Base-by-base conservation (phyloP, 2,113 vertebrate genomes). In the Pandion haliaetus region DNA sequence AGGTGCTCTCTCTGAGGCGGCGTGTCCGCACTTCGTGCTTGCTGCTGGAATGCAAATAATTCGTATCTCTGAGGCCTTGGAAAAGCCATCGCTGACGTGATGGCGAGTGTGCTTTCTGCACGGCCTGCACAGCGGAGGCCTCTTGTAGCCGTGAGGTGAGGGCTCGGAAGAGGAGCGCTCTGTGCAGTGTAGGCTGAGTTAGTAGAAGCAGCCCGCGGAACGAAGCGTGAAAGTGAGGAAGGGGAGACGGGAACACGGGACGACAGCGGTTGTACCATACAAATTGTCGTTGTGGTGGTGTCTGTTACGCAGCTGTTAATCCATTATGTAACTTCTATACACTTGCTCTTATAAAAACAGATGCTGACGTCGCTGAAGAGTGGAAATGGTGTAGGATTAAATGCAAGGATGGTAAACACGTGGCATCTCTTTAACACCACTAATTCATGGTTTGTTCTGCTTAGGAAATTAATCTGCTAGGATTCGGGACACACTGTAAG, bases 321-420 rank as follows among this genome's bases (percentile, higher is more conserved):
- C 32, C 3, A 1, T 71, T 50, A 26, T 11, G 3, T 62, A 38
- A 31, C n/a, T 71, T 66, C 34, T 59, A 1, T 38, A 28, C 0
- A 2, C 47, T 74, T 55, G 10, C 9, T 52, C 58, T 52, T 76
- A 38, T 34, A 23, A 36, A 76, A 88, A 29, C 26, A 16, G 25
- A 21, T 42, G 12, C 17, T 66, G 23, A 6, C 1, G 0, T 57
- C 0, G 0, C 54, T 58, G 14, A 81, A 28, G 23, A 31, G 5
- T 55, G 31, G 73, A 79, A 76, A 47, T 83, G n/a, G 1, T 40
- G n/a, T 67, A 63, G 18, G 38, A 21, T 58, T 86, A 47, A 71
- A 25, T 23, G 9, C 47, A 19, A 65, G 34, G 24, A 14, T 73
- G 21, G 12, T 74, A 50, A 92, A 55, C 4, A 5, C 29, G 6